Evolutionary conservation across 2,113 vertebrate genomes (phyloP).

Genomic region (Leuciscus idus): DNA sequence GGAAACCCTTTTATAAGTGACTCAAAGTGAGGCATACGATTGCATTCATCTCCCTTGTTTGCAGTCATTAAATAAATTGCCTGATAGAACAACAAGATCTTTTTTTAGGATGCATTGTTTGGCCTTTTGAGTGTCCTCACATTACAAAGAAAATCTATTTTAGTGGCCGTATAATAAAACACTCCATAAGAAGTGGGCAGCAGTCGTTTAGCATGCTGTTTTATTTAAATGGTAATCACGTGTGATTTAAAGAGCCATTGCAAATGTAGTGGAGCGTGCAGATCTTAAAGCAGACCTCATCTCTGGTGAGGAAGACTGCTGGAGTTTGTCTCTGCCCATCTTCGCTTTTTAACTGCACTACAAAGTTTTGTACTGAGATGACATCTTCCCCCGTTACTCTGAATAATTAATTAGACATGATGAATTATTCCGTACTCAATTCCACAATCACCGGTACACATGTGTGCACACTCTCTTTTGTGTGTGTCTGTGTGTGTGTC

Average conservation of each 20-base stretch:
- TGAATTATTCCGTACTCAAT: slow-evolving; percentile 82
- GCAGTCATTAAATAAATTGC: background rate
- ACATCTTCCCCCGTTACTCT: slow-evolving; percentile 72
- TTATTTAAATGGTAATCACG: slow-evolving; percentile 76
- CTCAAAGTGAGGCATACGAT: background rate
- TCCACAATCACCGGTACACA: slow-evolving; percentile 33
- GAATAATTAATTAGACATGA: slow-evolving; percentile 86
- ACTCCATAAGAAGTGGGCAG: slow-evolving; percentile 39
- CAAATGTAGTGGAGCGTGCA: slow-evolving; percentile 63
- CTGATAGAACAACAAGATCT: slow-evolving; percentile 47
- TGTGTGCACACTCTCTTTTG: slow-evolving; percentile 16
- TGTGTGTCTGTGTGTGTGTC: slow-evolving; percentile 70
- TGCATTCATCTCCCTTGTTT: slow-evolving; percentile 2
- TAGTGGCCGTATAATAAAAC: slow-evolving; percentile 18
- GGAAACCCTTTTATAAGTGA: background rate
- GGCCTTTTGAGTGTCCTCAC: slow-evolving; percentile 38
- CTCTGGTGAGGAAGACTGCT: slow-evolving; percentile 11
- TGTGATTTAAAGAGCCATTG: slow-evolving; percentile 65
- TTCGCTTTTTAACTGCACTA: slow-evolving; percentile 60
- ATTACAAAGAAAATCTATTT: slow-evolving; percentile 16
- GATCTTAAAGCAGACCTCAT: slow-evolving; percentile 63
- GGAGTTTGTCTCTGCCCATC: slow-evolving; percentile 67
- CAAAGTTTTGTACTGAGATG: slow-evolving; percentile 69
- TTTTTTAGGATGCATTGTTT: slow-evolving; percentile 73
- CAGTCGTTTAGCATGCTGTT: slow-evolving; percentile 72